Evolutionary conservation across 2,888 invertebrate genomes (phyloP).

Genomic region (Malacosoma neustria): DNA sequence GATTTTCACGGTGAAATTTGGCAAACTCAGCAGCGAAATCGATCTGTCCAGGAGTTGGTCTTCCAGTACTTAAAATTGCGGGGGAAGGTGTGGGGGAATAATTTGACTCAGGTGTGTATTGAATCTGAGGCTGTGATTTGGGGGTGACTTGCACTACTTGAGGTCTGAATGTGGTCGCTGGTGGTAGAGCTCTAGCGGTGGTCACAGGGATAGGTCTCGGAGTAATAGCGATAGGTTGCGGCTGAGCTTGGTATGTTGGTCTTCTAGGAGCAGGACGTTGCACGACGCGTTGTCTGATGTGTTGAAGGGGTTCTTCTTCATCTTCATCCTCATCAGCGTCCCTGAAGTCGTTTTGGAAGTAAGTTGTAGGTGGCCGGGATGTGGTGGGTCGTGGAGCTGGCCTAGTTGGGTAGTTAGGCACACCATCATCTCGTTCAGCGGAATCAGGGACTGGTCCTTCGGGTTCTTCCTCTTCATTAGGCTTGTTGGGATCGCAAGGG

Average conservation of each 20-base stretch:
- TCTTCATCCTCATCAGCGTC: slow-evolving; percentile 77
- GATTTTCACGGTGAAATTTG: slow-evolving; percentile 81
- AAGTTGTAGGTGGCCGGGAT: slow-evolving; percentile 76
- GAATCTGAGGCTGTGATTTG: slow-evolving; percentile 64
- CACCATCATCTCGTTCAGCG: slow-evolving; percentile 76
- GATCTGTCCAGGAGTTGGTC: slow-evolving; percentile 52
- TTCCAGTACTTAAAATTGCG: slow-evolving; percentile 33
- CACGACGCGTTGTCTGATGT: slow-evolving; percentile 60
- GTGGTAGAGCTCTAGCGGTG: slow-evolving; percentile 68
- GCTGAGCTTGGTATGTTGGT: slow-evolving; percentile 47
- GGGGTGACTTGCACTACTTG: slow-evolving; percentile 76
- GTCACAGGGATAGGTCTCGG: slow-evolving; percentile 74
- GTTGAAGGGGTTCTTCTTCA: slow-evolving; percentile 69
- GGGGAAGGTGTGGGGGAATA: slow-evolving; percentile 49
- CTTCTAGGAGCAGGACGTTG: slow-evolving; percentile 61
- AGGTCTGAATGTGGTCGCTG: slow-evolving; percentile 80
- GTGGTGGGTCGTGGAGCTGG: slow-evolving; percentile 60
- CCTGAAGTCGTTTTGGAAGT: slow-evolving; percentile 82
- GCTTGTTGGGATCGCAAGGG: slow-evolving; percentile 90
- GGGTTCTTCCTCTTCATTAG: slow-evolving; percentile 79
- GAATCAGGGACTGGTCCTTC: slow-evolving; percentile 72
- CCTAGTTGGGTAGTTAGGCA: slow-evolving; percentile 75
- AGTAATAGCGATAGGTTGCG: slow-evolving; percentile 73
- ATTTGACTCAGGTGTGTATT: slow-evolving; percentile 60
- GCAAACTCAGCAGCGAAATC: slow-evolving; percentile 86